Conservation (phyloP, 2,888 invertebrate species). For the Cremastinae sp. region DNA sequence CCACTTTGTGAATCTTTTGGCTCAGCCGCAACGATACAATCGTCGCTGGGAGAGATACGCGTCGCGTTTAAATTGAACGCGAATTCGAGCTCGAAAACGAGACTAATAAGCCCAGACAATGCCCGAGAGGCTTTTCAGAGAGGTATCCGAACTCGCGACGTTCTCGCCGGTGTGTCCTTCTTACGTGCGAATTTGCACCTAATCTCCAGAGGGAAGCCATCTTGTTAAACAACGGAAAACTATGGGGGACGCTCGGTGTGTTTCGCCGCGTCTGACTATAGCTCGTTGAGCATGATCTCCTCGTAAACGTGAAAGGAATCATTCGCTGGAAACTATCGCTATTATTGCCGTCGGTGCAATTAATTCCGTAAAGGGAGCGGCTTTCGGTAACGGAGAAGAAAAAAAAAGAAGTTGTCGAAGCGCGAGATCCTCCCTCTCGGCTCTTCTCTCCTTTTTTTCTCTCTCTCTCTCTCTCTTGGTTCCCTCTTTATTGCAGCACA, state of each 20-base stretch:
- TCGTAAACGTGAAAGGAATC: conserved; percentile 46
- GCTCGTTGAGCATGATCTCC: conserved; percentile 54
- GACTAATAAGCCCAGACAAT: conserved; percentile 32
- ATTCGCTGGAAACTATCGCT: conserved; percentile 55
- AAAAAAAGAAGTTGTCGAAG: conserved; percentile 49
- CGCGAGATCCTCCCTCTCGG: conserved; percentile 47
- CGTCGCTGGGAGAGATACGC: background rate
- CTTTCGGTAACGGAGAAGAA: conserved; percentile 29
- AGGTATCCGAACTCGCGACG: background rate
- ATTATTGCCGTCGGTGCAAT: conserved; percentile 55
- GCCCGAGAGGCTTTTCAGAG: conserved; percentile 37
- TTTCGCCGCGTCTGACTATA: conserved; percentile 21
- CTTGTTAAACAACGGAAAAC: conserved; percentile 41
- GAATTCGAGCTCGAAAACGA: conserved; percentile 7
- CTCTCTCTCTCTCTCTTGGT: conserved; percentile 13
- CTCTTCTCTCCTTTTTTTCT: conserved; percentile 32
- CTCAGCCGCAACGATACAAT: conserved; percentile 19
- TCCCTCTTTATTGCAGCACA: conserved; percentile 36
- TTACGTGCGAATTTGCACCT: conserved; percentile 51
- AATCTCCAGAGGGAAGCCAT: conserved; percentile 30
- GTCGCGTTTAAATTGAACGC: conserved; percentile 37
- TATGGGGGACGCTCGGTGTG: conserved; percentile 3
- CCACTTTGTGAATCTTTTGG: conserved; percentile 6
- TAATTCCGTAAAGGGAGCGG: conserved; percentile 57
- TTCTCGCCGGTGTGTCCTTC: conserved; percentile 9